These are phyloP conservation scores for Cotesia glomerata DNA, from an alignment of 1,140 invertebrate species.

Conservation along the genomic window DNA sequence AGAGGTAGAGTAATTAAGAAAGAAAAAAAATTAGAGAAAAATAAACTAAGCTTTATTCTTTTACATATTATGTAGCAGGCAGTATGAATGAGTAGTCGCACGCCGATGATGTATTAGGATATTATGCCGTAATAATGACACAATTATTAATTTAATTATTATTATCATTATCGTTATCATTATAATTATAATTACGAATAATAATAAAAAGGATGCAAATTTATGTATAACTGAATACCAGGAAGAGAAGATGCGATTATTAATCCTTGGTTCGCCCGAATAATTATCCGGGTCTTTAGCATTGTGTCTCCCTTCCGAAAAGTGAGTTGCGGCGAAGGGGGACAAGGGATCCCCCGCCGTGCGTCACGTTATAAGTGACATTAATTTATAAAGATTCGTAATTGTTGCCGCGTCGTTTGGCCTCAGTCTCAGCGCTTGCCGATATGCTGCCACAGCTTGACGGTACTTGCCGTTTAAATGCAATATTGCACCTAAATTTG, in stretches of 20 bases:
- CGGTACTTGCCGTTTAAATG: slow-evolving; percentile 89
- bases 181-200: too few species aligned
- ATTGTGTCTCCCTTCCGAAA: slow-evolving; percentile 30
- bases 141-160: slow-evolving; percentile 4
- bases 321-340: slow-evolving; percentile 21
- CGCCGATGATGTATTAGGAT: slow-evolving; percentile 33
- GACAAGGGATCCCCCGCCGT: slow-evolving; percentile 30
- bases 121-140: slow-evolving; percentile 1
- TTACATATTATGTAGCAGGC: slow-evolving; percentile 55
- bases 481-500: slow-evolving; percentile 91
- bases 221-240: slow-evolving; percentile 35
- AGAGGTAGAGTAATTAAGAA: not conserved
- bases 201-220: slow-evolving; percentile 28
- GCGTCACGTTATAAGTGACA: slow-evolving; percentile 64
- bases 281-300: slow-evolving; percentile 12
- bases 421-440: slow-evolving; percentile 80
- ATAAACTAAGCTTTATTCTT: slow-evolving; percentile 59
- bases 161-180: too few species aligned
- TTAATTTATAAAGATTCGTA: slow-evolving; percentile 86
- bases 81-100: slow-evolving; percentile 43
- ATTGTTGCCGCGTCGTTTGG: slow-evolving; percentile 86
- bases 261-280: slow-evolving; percentile 31
- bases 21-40: slow-evolving; percentile 49
- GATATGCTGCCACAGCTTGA: slow-evolving; percentile 84
- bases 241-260: slow-evolving; percentile 32